Percentiles rank a stretch among this genome's conserved stretches.
Evolutionary conservation across 2,888 invertebrate genomes (phyloP).

Genomic region (Macaria notata): DNA sequence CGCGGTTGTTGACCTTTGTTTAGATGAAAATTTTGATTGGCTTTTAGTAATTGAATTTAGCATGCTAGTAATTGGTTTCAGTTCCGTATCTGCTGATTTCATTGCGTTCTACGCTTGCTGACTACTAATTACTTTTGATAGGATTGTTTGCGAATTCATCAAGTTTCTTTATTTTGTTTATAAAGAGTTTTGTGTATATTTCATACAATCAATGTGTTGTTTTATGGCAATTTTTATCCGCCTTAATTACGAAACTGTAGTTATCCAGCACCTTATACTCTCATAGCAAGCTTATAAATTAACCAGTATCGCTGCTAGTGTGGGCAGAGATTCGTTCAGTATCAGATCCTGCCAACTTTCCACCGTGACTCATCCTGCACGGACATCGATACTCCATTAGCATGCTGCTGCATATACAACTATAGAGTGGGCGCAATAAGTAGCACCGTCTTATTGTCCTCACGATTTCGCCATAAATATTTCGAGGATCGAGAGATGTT

Average conservation of each 20-base stretch:
- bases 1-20: slow-evolving; percentile 16
- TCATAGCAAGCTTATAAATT: too few species aligned
- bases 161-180: too few species aligned
- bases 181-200: too few species aligned
- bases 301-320: too few species aligned
- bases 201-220: too few species aligned
- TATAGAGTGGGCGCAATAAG: slow-evolving; percentile 11
- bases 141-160: too few species aligned
- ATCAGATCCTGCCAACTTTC: slow-evolving; percentile 17
- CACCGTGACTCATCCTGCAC: slow-evolving; percentile 28
- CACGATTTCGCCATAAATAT: not conserved
- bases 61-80: not conserved
- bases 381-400: slow-evolving; percentile 32
- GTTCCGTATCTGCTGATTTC: not conserved
- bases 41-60: slow-evolving; percentile 6
- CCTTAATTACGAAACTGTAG: too few species aligned
- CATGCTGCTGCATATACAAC: slow-evolving; percentile 21
- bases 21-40: slow-evolving; percentile 5
- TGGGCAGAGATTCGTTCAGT: too few species aligned
- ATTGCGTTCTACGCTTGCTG: not conserved
- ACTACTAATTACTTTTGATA: too few species aligned
- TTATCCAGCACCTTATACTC: too few species aligned
- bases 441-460: slow-evolving; percentile 3
- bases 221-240: too few species aligned
- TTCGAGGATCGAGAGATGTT: too few species aligned